Evolutionary conservation across 2,797 vertebrate species (phyloP).

Genomic region (Lepus oiostolus): DNA sequence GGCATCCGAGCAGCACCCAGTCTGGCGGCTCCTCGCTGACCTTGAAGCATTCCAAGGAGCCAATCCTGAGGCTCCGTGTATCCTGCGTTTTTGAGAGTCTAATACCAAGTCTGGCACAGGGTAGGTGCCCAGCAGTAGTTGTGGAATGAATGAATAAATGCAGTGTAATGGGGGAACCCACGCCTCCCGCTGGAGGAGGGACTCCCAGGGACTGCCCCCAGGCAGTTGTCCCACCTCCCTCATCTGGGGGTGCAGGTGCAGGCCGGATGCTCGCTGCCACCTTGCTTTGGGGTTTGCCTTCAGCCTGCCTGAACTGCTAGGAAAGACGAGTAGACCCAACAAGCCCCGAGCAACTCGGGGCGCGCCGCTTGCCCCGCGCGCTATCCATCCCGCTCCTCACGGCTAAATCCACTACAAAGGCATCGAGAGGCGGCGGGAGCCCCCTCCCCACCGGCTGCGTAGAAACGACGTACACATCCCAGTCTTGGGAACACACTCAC

Average conservation of each 20-base stretch:
- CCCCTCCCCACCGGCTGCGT: accelerated
- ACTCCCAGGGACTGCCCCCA: not conserved
- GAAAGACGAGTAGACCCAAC: not conserved
- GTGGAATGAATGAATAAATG: not conserved
- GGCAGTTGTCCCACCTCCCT: not conserved
- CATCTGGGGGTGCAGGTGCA: not conserved
- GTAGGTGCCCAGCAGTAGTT: not conserved
- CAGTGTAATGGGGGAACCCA: not conserved
- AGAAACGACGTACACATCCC: not conserved
- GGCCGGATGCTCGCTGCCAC: not conserved
- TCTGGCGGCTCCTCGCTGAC: not conserved
- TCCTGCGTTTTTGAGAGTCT: not conserved
- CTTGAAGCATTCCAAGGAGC: not conserved
- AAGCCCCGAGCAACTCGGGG: not conserved
- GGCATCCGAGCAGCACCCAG: constrained; percentile 28
- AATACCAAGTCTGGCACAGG: not conserved
- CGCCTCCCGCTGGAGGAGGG: not conserved
- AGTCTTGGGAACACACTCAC: not conserved
- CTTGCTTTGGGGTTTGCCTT: not conserved
- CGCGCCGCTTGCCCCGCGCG: no score
- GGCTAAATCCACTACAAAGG: not conserved
- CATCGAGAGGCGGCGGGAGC: not conserved
- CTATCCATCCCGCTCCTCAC: not conserved
- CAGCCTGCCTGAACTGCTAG: not conserved
- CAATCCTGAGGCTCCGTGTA: not conserved